phyloP scores from a whole-genome alignment of 2,888 invertebrate species.

The Nesidiocoris tenuis region DNA sequence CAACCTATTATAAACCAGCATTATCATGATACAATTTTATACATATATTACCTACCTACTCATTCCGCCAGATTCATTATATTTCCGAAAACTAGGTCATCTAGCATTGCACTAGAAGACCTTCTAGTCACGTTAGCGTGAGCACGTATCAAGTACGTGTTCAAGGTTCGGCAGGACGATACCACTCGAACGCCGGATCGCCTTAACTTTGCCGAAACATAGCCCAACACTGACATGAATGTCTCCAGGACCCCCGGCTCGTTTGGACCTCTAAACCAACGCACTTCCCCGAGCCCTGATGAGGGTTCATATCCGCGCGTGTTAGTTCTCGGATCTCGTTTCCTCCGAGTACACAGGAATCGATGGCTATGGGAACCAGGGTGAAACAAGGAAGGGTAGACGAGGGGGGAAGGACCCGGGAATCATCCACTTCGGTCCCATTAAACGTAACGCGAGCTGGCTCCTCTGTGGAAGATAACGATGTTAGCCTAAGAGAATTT shows the following conservation, averaged over 20 bases:
- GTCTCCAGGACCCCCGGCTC: not conserved
- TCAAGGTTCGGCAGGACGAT: not conserved
- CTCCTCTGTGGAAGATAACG: not conserved
- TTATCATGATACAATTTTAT: too few relatives aligned
- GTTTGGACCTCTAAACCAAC: not conserved
- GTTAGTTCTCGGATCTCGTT: conserved; percentile 10
- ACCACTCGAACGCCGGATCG: not conserved
- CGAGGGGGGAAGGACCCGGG: not conserved
- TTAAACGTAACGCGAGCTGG: not conserved
- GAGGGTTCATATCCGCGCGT: conserved; percentile 17
- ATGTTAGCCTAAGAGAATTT: not conserved
- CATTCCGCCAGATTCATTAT: too few relatives aligned
- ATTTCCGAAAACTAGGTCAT: too few relatives aligned
- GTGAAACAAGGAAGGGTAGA: not conserved
- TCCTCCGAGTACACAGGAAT: not conserved
- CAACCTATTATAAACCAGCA: too few relatives aligned
- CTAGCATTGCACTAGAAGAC: not conserved
- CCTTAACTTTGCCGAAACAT: not conserved
- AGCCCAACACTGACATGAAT: not conserved
- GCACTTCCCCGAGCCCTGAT: not conserved
- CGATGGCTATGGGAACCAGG: not conserved
- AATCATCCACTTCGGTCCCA: not conserved
- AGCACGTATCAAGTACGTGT: not conserved
- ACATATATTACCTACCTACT: too few relatives aligned
- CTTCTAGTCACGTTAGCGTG: not conserved